These are phyloP conservation scores for Formicarius rufipectus DNA, from an alignment of 2,113 vertebrate genomes.

Conservation along the genomic window DNA sequence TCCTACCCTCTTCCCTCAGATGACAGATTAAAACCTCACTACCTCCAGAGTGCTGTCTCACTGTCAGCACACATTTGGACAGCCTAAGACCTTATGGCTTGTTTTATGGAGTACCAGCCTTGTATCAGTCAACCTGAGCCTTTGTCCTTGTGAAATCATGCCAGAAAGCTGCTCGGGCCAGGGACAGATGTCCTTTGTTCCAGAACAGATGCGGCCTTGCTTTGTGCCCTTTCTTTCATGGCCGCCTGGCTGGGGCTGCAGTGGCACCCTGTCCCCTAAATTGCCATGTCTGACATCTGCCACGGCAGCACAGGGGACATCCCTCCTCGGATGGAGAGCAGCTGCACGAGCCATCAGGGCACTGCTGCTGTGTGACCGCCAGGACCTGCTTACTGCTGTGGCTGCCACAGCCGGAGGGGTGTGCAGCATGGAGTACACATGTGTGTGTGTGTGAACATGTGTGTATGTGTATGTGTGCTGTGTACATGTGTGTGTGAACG, in stretches of 20 bases:
- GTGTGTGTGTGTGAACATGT: accelerated
- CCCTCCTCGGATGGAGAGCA: background rate
- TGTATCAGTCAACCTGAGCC: conserved; percentile 33
- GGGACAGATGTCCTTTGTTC: conserved; percentile 64
- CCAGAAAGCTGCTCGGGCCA: background rate
- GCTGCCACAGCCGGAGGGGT: accelerated
- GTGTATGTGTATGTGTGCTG: too few relatives aligned
- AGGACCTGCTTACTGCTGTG: background rate
- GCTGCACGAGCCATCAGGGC: background rate
- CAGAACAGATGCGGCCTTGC: conserved; percentile 22
- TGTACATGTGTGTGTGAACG: too few relatives aligned
- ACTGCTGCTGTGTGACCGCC: background rate
- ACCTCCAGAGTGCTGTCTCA: background rate
- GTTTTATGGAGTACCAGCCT: conserved; percentile 31
- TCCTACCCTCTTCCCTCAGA: background rate
- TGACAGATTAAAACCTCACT: background rate
- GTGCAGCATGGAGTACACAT: accelerated
- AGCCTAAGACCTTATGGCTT: background rate
- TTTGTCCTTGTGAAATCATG: conserved; percentile 50
- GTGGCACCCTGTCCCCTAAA: conserved; percentile 6
- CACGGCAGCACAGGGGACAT: background rate
- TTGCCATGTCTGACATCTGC: conserved; percentile 40
- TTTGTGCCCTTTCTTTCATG: conserved; percentile 20
- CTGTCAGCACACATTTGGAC: conserved; percentile 15
- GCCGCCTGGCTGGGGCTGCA: background rate